These are phyloP conservation scores for Pseudanteris insignis DNA, from an alignment of 2,888 invertebrate species.

Conservation along the genomic window DNA sequence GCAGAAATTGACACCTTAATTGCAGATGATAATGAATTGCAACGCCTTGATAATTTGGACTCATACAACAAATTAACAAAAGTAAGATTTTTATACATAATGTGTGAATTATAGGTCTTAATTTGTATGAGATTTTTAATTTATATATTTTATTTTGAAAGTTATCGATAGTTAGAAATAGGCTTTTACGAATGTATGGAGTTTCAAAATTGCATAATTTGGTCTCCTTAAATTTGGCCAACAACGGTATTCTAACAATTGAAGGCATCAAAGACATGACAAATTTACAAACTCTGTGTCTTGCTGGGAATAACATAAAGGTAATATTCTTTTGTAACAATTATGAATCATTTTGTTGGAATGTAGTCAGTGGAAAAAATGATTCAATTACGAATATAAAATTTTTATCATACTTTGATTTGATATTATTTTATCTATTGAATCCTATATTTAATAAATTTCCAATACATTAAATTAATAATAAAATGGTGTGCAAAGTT, in stretches of 20 bases:
- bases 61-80: conserved; percentile 81
- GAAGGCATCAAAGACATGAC: conserved; percentile 88
- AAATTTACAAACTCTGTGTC: conserved; percentile 81
- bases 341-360: too few relatives aligned
- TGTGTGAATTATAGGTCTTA: background rate
- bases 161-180: conserved; percentile 87
- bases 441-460: too few relatives aligned
- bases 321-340: too few relatives aligned
- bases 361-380: too few relatives aligned
- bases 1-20: conserved; percentile 78
- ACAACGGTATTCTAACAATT: conserved; percentile 88
- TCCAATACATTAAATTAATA: too few relatives aligned
- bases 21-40: conserved; percentile 87
- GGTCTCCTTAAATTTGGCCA: conserved; percentile 82
- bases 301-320: conserved; percentile 91
- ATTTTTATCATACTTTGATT: too few relatives aligned
- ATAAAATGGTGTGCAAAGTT: too few relatives aligned
- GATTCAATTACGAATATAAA: too few relatives aligned
- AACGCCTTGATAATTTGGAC: conserved; percentile 87
- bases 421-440: too few relatives aligned
- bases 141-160: conserved; percentile 66
- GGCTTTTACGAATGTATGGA: conserved; percentile 87
- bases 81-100: conserved; percentile 68
- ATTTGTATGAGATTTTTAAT: background rate
- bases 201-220: conserved; percentile 83